phyloP scores from a whole-genome alignment of 2,113 vertebrate genomes.

The Forbesichthys agassizii region DNA sequence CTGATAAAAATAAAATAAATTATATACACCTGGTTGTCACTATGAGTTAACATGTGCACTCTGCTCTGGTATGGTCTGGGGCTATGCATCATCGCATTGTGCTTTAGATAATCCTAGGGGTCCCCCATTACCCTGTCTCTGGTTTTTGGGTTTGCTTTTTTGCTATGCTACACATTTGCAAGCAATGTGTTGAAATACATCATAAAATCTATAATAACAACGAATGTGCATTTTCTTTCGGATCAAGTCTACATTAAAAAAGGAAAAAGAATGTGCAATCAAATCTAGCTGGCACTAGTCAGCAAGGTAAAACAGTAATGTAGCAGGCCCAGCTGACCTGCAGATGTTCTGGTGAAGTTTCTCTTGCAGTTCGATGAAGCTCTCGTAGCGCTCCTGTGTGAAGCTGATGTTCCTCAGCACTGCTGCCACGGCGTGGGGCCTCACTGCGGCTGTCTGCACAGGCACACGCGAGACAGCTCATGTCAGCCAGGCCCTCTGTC shows the following conservation, averaged over 20 bases:
- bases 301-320: background rate
- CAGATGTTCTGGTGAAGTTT: conserved; percentile 98
- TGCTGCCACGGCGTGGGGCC: conserved; percentile 91
- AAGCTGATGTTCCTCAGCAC: conserved; percentile 91
- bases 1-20: no score
- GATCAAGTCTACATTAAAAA: background rate
- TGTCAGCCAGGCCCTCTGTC: background rate
- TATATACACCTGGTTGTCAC: no score
- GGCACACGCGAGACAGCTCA: background rate
- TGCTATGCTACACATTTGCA: no score
- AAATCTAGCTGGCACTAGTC: no score
- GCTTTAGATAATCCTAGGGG: no score
- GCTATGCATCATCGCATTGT: no score
- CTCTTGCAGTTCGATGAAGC: conserved; percentile 97
- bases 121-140: no score
- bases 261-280: background rate
- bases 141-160: no score
- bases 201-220: background rate
- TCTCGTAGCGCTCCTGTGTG: conserved; percentile 89
- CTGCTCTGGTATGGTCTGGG: no score
- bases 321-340: conserved; percentile 78
- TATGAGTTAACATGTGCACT: no score
- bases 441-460: conserved; percentile 84
- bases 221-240: background rate
- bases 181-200: no score